Conservation (phyloP, 1,140 invertebrate species). For the Philotrypesis tridentata region DNA sequence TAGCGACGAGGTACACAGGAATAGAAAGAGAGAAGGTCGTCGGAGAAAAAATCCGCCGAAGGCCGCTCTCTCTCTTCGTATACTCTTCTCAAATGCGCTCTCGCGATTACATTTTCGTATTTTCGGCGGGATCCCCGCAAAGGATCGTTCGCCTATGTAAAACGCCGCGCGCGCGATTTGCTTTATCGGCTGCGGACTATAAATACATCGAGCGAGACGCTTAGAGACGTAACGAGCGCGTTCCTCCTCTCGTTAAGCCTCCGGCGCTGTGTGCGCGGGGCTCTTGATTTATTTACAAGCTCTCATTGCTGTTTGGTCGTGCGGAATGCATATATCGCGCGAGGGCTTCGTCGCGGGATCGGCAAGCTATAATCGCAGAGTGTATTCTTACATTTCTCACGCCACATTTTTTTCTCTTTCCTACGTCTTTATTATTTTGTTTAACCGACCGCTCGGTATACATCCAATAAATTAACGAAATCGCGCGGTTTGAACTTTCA, state of each 20-base stretch:
- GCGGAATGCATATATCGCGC: too few species aligned
- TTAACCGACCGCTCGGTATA: neutral
- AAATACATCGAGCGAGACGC: neutral
- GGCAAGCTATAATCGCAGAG: neutral
- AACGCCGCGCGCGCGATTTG: neutral
- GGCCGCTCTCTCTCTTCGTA: too few species aligned
- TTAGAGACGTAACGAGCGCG: too few species aligned
- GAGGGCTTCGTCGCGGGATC: too few species aligned
- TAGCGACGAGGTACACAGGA: too few species aligned
- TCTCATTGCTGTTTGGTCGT: too few species aligned
- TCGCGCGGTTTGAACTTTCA: slow-evolving; percentile 20
- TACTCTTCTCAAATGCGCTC: too few species aligned
- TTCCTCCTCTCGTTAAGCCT: too few species aligned
- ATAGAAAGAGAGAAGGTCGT: neutral
- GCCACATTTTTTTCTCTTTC: neutral
- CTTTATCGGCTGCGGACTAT: neutral
- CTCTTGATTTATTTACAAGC: neutral
- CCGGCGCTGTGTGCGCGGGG: too few species aligned
- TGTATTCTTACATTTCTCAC: neutral
- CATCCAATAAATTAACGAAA: slow-evolving; percentile 14
- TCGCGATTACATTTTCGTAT: too few species aligned
- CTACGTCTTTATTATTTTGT: neutral
- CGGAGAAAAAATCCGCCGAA: neutral
- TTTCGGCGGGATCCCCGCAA: neutral
- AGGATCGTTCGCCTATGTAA: too few species aligned